A percentile compares a stretch with the other conserved stretches of the same genome.
phyloP scores from a whole-genome alignment of 2,797 vertebrate species.

The Pipistrellus pipistrellus region DNA sequence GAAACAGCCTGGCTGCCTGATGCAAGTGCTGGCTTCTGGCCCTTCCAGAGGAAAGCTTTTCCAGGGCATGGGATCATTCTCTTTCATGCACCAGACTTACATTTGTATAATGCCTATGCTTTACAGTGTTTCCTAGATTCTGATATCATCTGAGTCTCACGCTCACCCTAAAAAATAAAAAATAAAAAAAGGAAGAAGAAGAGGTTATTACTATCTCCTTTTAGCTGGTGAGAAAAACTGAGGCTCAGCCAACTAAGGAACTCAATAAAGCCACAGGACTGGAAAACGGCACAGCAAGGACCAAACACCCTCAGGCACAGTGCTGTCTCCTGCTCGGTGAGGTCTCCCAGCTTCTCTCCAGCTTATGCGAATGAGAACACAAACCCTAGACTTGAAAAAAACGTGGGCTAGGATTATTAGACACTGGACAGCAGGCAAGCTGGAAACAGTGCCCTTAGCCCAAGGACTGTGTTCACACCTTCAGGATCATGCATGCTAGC shows the following conservation, averaged over 20 bases:
- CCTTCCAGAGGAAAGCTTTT: conserved; percentile 53
- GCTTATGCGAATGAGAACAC: conserved; percentile 42
- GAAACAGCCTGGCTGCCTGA: not conserved
- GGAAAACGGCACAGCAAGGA: not conserved
- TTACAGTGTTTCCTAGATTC: conserved; percentile 48
- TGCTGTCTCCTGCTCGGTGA: not conserved
- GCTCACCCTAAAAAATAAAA: conserved; percentile 7
- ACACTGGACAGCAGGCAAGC: not conserved
- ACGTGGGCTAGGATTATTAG: conserved; percentile 1
- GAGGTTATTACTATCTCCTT: not conserved
- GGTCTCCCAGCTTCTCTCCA: conserved; percentile 43
- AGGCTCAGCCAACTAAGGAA: not conserved
- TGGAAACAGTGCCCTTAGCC: conserved; percentile 1
- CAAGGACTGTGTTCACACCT: not conserved
- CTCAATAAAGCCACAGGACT: not conserved
- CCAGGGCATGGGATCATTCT: not conserved
- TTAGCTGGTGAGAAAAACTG: not conserved
- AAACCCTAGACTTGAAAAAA: conserved; percentile 4
- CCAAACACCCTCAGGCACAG: not conserved
- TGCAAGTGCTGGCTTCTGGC: not conserved
- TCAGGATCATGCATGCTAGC: not conserved
- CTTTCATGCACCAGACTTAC: not conserved
- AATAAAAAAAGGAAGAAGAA: not conserved
- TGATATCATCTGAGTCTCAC: conserved; percentile 33
- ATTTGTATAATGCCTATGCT: not conserved